phyloP scores from a whole-genome alignment of 1,140 invertebrate species.

The Diprion similis region DNA sequence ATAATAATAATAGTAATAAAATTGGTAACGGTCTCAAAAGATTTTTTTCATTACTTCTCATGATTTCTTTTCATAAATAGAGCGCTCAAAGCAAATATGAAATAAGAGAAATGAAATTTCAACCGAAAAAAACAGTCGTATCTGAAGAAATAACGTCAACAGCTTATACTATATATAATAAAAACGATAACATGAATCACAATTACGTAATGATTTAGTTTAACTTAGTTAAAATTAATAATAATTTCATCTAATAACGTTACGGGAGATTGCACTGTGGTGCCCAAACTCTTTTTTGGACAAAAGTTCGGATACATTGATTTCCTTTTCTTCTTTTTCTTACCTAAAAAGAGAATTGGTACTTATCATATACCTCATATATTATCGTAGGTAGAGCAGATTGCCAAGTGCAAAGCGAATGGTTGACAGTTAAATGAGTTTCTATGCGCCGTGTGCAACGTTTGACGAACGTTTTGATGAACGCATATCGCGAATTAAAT shows the following conservation, averaged over 20 bases:
- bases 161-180: slow-evolving; percentile 57
- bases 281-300: slow-evolving; percentile 33
- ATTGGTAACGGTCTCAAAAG: slow-evolving; percentile 51
- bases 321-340: background rate
- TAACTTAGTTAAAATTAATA: slow-evolving; percentile 38
- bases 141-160: slow-evolving; percentile 55
- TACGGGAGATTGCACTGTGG: slow-evolving; percentile 59
- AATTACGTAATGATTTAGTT: slow-evolving; percentile 53
- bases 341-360: no score
- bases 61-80: slow-evolving; percentile 17
- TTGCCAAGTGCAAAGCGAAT: background rate
- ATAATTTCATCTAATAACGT: slow-evolving; percentile 57
- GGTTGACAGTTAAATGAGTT: no score
- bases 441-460: no score
- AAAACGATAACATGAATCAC: slow-evolving; percentile 61
- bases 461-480: no score
- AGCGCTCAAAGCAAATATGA: slow-evolving; percentile 24
- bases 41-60: slow-evolving; percentile 30
- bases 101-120: slow-evolving; percentile 16
- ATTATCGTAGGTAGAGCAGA: no score
- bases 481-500: background rate
- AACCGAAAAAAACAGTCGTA: slow-evolving; percentile 26
- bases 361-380: no score
- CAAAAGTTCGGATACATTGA: background rate
- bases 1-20: slow-evolving; percentile 36